Evolutionary conservation across 2,797 vertebrate genomes (phyloP), one percentile per base, ranked within the genome.

Genomic region (Rhodeus uyekii): DNA sequence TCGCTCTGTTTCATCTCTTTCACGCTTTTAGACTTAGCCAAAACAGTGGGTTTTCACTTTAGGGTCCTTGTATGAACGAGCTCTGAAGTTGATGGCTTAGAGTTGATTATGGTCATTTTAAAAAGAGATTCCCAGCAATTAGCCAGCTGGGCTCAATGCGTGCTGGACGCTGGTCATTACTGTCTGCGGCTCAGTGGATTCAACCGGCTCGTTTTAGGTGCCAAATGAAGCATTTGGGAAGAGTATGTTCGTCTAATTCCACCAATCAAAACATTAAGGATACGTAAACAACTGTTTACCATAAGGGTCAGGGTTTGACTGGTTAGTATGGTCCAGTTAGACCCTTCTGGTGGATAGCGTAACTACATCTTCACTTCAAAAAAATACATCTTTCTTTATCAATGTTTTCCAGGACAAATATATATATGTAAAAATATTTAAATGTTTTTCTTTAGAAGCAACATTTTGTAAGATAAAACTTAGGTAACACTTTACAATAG

Each of bases 131-230:
- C 68, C 39, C 39, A 61, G 39, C 29, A 63, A 80, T 80, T 72
- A 80, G 67, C 67, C 78, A 80, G 78, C 68, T 80, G 78, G 67
- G 53, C 39, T 60, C 8, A 2, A 38, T 1, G 1, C 19, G 36
- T 7, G 38, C 78, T 46, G 67, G 53, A 72, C 27, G 27, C 12
- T 24, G 53, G 53, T 61, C 29, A 9, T 68, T 10, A n/a, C 48
- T 29, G 24, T 14, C 24, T 27, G 24, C 19, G 24, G 63, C 48
- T 24, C 55, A 72, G 22, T 72, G 38, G 78, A 68, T 32, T 39
- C 76, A 22, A 85, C 81, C 68, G 83, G 78, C 42, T 80, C 78
- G 55, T 84, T 86, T 86, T 86, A 85, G 42, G 14, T 61, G 78
- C 68, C 68, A 80, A 72, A 48, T 72, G 39, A 72, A 38, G 55